Evolutionary conservation across 2,888 invertebrate genomes (phyloP), one percentile per base, ranked within the genome.

Genomic region (Eremobia ochroleuca): DNA sequence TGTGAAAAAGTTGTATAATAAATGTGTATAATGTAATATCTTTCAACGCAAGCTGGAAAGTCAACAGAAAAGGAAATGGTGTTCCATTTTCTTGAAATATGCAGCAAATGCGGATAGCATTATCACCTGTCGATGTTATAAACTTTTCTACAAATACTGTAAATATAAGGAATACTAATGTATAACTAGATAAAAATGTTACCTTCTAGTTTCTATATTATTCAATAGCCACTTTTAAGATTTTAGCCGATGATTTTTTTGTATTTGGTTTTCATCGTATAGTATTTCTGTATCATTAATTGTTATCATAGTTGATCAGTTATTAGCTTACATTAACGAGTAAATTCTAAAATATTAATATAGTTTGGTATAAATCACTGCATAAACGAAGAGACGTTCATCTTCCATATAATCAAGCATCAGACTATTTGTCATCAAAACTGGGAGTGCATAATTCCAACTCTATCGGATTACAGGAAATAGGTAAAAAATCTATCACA

Each of bases 51-150:
- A 74, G 46, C 74, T 78, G 64, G 11, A 70, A 68, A 71, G 40
- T 68, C 74, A 82, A 74, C 67, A 59, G 5, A 64, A 52, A 25
- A 74, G 71, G 46, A 82, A 82, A 82, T 71, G 70, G 52, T 67
- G 73, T 43, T 59, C 78, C 59, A 78, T 78, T 82, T 82, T 71
- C 46, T 58, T 77, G 71, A 83, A 61, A 71, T 67, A 78, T 68
- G 46, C 46, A 52, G 46, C 31, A 78, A 71, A 82, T 77, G 46
- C 59, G 64, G 67, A 77, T 74, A 28, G 65, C 55, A 70, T 65
- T 81, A 81, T 73, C 62, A 71, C 62, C 46, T 74, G 64, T 74
- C 74, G 46, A 72, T 72, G 37, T 34, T 49, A 58, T 31, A 28
- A 71, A 73, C 55, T 66, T 70, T 62, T 82, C 21, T 52, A 58